Evolutionary conservation across 2,888 invertebrate species (phyloP), one percentile per base, ranked within the genome.

Genomic region (Apamea sordens): DNA sequence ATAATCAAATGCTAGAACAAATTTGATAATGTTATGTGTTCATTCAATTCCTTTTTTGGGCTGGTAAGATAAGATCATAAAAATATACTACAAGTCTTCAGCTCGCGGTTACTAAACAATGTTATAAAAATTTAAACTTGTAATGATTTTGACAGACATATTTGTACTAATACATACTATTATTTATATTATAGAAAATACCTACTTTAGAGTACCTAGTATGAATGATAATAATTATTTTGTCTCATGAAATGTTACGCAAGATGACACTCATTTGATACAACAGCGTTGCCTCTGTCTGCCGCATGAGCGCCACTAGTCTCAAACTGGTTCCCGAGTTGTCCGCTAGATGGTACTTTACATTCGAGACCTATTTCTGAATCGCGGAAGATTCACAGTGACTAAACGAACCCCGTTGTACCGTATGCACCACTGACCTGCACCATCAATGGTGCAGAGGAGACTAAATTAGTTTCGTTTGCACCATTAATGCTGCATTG

Each of bases 291-390:
- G 44, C 41, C 5, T 6, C 4, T 15, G 10, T 7, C 24, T 36
- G 15, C 53, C 61, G 6, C 32, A 36, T 28, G 32, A 53, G 59
- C 69, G 47, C 71, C 21, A 74, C 36, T 53, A 36, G n/a, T 44
- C 36, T 41, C 15, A 2, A 64, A 36, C 15, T 70, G 2, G 72
- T 85, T 82, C 56, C 61, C 15, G 10, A 41, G 15, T 8, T 47
- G 5, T 10, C 76, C 76, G n/a, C 73, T 79, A 85, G 85, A 82
- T 85, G 85, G 44, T 79, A 41, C 47, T 85, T 56, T 68, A 6
- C 65, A 28, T n/a, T 53, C 1, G 5, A 56, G 0, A 15, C 21
- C 1, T 24, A 21, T 73, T 70, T 67, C 0, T 53, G 50, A 69
- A 69, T 64, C 15, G 44, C 24, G 18, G 8, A 44, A 61, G 13